These are phyloP conservation scores for Chaetodon trifasciatus DNA, from an alignment of 2,797 vertebrate species.

Conservation along the genomic window DNA sequence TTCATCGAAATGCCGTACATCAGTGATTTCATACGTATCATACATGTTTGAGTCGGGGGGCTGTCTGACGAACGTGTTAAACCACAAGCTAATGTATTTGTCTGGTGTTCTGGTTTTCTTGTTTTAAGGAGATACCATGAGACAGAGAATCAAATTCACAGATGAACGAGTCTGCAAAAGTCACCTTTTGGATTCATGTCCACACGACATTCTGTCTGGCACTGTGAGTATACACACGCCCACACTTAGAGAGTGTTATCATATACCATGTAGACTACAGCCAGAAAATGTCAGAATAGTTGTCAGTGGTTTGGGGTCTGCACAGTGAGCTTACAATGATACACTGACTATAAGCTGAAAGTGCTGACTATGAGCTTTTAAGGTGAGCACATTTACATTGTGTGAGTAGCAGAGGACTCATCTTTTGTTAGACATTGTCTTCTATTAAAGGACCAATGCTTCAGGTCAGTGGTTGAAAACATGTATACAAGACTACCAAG, in stretches of 20 bases:
- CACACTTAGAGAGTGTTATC: neutral
- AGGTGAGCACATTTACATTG: neutral
- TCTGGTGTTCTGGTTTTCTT: conserved; percentile 4
- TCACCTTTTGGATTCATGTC: conserved; percentile 98
- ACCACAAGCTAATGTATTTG: neutral
- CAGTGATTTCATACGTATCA: neutral
- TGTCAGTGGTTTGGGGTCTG: neutral
- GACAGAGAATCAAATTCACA: conserved; percentile 97
- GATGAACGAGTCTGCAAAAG: conserved; percentile 99
- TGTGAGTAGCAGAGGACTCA: neutral
- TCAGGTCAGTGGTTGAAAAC: neutral
- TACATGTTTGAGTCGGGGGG: neutral
- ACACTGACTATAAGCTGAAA: neutral
- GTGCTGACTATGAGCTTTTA: neutral
- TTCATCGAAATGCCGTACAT: neutral
- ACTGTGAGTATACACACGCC: conserved; percentile 89
- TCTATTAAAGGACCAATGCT: neutral
- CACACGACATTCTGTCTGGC: conserved; percentile 98
- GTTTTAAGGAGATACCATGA: conserved; percentile 93
- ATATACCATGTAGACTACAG: neutral
- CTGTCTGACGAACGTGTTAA: neutral
- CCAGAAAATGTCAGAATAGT: neutral
- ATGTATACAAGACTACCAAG: neutral
- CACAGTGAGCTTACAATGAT: neutral
- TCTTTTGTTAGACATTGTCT: neutral